Base-by-base conservation (phyloP, 2,888 invertebrate genomes). In the Polylopha cassiicola region DNA sequence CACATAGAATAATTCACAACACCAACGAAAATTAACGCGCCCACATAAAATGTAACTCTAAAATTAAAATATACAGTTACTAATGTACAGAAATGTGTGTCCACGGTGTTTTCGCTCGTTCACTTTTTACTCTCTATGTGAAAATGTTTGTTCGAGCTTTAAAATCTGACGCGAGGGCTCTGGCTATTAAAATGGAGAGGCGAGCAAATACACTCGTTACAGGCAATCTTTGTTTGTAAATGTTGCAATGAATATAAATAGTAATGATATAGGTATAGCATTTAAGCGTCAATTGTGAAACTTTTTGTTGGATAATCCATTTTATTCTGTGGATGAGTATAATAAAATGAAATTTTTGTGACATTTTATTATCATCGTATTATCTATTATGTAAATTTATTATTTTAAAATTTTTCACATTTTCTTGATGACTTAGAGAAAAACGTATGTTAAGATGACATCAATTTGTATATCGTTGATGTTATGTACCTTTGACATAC, bases 161-260 rank as follows among this genome's bases (percentile, higher is more conserved):
- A 45, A 55, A 60, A 53, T 52, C 38, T 44, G 54, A 51, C 41
- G 44, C 46, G 50, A 48, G 42, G 46, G 44, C 43, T 29, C 39
- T 45, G 36, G 45, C 49, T 51, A 55, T 50, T 55, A 51, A 41
- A 50, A 42, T 51, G 55, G 46, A 56, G 53, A 52, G 55, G 44
- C 52, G 39, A 36, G 48, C 52, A 60, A 62, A 61, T 52, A 61
- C 51, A 49, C 45, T 37, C 50, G 49, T 47, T 44, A 42, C n/a
- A n/a, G 44, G 43, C 50, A 51, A 49, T 52, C 44, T 50, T 50
- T 60, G 53, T 51, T 45, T 46, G n/a, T n/a, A n/a, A n/a, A 43
- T 45, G 39, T 39, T 38, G 38, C 48, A 46, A 47, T 37, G 39
- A 44, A 30, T 39, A 11, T 18, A 3, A 26, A 26, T 18, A 15